Conservation (phyloP, 2,888 invertebrate species). For the Muscina levida region DNA sequence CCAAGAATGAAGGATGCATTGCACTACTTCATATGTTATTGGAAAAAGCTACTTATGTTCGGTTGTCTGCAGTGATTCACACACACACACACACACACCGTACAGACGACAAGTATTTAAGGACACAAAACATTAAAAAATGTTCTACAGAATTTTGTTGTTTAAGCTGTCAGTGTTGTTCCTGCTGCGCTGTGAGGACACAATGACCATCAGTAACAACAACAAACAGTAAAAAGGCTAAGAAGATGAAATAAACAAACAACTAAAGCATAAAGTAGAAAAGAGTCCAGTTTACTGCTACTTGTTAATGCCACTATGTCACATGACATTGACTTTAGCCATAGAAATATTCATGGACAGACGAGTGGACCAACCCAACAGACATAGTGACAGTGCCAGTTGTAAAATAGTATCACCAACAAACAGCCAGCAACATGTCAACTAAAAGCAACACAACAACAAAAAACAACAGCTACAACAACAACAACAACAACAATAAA, state of each 20-base stretch:
- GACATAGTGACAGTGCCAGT: too few relatives aligned
- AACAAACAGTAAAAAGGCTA: too few relatives aligned
- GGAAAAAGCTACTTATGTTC: neutral
- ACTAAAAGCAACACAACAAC: too few relatives aligned
- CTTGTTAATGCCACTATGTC: constrained; percentile 26
- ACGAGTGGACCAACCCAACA: too few relatives aligned
- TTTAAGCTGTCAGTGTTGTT: neutral
- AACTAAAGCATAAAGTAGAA: too few relatives aligned
- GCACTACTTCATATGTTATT: too few relatives aligned
- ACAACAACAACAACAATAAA: neutral
- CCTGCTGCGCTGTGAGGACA: neutral
- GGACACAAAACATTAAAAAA: too few relatives aligned
- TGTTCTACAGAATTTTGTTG: too few relatives aligned
- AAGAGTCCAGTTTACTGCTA: constrained; percentile 6
- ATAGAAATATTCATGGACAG: neutral
- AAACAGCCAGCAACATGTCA: too few relatives aligned
- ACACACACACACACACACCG: neutral
- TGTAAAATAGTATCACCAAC: too few relatives aligned
- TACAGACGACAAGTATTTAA: neutral
- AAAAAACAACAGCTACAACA: neutral
- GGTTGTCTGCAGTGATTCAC: neutral
- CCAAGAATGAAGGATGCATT: neutral
- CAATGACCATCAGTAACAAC: neutral
- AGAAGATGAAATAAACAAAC: too few relatives aligned
- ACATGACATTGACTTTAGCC: constrained; percentile 36